Evolutionary conservation across 1,140 invertebrate genomes (phyloP), one percentile per base, ranked within the genome.

Genomic region (Vollenhovia emeryi): DNA sequence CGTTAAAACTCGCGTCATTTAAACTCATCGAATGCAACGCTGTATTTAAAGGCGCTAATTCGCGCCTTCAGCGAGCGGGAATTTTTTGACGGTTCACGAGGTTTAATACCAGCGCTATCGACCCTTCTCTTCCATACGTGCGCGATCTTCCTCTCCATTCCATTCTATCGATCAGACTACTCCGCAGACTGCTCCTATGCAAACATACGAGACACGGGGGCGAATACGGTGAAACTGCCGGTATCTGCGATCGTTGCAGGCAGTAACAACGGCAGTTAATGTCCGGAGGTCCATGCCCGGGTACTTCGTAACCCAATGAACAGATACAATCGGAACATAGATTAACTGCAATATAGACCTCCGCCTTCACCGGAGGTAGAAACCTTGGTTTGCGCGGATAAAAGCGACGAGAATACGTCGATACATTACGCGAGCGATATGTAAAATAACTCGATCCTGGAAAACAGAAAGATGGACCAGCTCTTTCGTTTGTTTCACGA

Each of bases 271-370:
- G 92, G 90, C 93, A 93, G 93, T 94, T 94, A 94, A 94, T 93
- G 93, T 94, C 93, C 93, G 93, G 92, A 92, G 92, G 87, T 89
- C 92, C 91, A 91, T 91, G 92, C 91, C 89, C 85, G 78, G 91
- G 89, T 93, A 94, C 93, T 93, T 92, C 92, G 91, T 94, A 93
- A 91, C 92, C 93, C 93, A 93, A 94, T 94, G 93, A 93, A 90
- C 93, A 93, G 93, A 94, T 94, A 94, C 91, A 94, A 94, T 94
- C 93, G 91, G 83, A 92, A 93, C 93, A 94, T 93, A 94, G 93
- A 94, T 94, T 94, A 94, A 93, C 93, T 91, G 90, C 93, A 94
- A 94, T 94, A 94, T 94, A 94, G 93, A 94, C 92, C 93, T 93
- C 92, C 86, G 87, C 91, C 88, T 91, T 86, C 75, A 43, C 78